Evolutionary conservation across 2,113 vertebrate species (phyloP).

Genomic region (Chaenocephalus aceratus): DNA sequence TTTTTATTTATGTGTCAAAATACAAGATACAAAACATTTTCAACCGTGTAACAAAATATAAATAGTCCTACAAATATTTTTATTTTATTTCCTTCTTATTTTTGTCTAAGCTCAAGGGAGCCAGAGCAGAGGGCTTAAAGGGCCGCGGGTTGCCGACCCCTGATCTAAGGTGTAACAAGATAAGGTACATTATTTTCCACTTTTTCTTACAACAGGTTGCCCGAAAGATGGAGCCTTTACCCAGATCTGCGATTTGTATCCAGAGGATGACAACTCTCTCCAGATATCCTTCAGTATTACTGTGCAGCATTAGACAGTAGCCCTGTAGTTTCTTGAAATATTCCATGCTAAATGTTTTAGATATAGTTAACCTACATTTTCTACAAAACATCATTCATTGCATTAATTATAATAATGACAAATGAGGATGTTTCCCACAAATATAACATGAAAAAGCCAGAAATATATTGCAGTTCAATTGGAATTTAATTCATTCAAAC

Average conservation of each 20-base stretch:
- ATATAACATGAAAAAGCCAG: background rate
- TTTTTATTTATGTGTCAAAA: too few species aligned
- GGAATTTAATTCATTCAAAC: background rate
- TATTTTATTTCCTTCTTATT: too few species aligned
- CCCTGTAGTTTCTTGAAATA: background rate
- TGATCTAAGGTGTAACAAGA: background rate
- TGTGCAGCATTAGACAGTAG: background rate
- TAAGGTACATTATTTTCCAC: background rate
- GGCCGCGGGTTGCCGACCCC: too few species aligned
- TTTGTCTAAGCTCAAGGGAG: too few species aligned
- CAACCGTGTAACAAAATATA: too few species aligned
- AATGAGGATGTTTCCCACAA: too few species aligned
- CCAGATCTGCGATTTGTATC: conserved; percentile 87
- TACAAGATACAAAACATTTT: too few species aligned
- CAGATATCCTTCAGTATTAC: conserved; percentile 93
- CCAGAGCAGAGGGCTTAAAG: too few species aligned
- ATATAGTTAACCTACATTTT: background rate
- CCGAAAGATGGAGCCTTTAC: conserved; percentile 73
- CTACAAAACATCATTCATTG: background rate
- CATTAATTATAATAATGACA: too few species aligned
- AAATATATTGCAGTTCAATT: background rate
- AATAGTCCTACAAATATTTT: too few species aligned
- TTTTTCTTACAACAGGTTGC: conserved; percentile 82
- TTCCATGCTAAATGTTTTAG: background rate
- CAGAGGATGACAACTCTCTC: conserved; percentile 89